Conservation (phyloP, 1,140 invertebrate genomes). For the Drosophila guanche region DNA sequence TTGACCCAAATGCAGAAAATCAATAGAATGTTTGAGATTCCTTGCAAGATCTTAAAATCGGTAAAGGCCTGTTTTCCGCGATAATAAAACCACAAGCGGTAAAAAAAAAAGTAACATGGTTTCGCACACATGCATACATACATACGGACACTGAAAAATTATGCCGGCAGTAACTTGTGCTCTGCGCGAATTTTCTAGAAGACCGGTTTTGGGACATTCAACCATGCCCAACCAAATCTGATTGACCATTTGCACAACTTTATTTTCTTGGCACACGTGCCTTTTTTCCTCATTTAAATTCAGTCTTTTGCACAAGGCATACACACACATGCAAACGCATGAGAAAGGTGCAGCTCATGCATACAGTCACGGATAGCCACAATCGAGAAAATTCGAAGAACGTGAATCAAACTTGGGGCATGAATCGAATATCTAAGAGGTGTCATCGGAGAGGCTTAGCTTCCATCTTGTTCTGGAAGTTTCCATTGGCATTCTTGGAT, state of each 20-base stretch:
- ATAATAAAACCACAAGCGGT: too few relatives aligned
- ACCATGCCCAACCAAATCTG: neutral
- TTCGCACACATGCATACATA: neutral
- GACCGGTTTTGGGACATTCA: conserved; percentile 1
- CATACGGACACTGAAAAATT: neutral
- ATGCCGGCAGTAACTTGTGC: conserved; percentile 25
- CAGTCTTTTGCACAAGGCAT: conserved; percentile 7
- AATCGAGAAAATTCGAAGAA: conserved; percentile 1
- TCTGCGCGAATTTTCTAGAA: conserved; percentile 16
- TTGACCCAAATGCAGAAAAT: conserved; percentile 61
- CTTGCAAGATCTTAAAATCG: conserved; percentile 9
- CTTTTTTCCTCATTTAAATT: conserved; percentile 9
- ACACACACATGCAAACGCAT: neutral
- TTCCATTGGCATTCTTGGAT: too few relatives aligned
- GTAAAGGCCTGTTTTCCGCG: neutral
- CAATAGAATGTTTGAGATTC: conserved; percentile 41
- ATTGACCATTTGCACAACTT: conserved; percentile 4
- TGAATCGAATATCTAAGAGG: too few relatives aligned
- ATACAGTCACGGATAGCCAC: conserved; percentile 2
- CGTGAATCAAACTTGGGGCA: neutral
- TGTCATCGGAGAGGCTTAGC: too few relatives aligned
- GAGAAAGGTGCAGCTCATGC: neutral
- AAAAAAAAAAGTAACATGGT: conserved; percentile 1
- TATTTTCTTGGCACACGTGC: conserved; percentile 1
- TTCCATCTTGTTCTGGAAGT: too few relatives aligned